Evolutionary conservation across 1,140 invertebrate genomes (phyloP).

Genomic region (Hermetia illucens): DNA sequence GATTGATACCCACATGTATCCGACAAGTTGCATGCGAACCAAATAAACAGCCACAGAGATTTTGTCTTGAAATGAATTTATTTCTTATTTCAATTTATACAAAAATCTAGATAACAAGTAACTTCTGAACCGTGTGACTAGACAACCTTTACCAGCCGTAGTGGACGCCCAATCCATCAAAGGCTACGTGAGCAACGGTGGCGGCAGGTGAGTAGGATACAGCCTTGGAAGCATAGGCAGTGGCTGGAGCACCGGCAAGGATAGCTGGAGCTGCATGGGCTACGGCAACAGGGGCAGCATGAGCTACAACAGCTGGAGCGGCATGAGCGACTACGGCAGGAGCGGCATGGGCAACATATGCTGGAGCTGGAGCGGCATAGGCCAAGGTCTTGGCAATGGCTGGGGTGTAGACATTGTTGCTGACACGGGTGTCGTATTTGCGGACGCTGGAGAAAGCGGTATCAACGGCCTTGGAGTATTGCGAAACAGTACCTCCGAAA

Average conservation of each 20-base stretch:
- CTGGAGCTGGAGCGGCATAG: constrained; percentile 19
- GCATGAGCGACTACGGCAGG: constrained; percentile 11
- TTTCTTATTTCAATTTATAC: too few relatives aligned
- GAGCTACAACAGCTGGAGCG: constrained; percentile 8
- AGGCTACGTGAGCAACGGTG: constrained; percentile 36
- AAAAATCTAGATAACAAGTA: too few relatives aligned
- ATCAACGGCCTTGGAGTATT: constrained; percentile 44
- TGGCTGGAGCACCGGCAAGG: constrained; percentile 11
- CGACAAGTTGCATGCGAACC: too few relatives aligned
- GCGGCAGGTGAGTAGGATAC: constrained; percentile 33
- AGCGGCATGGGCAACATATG: constrained; percentile 9
- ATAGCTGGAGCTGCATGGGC: constrained; percentile 15
- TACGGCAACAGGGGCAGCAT: constrained; percentile 8
- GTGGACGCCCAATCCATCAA: constrained; percentile 34
- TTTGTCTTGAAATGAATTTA: too few relatives aligned
- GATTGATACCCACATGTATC: too few relatives aligned
- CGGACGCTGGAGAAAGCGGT: constrained; percentile 46
- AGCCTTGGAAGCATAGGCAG: constrained; percentile 17
- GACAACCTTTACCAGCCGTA: constrained; percentile 35
- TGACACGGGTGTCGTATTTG: constrained; percentile 43
- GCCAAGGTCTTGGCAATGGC: constrained; percentile 26
- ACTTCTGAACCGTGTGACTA: too few relatives aligned
- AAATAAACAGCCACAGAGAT: too few relatives aligned
- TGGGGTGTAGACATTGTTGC: constrained; percentile 38
- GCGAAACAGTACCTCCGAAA: constrained; percentile 40